Evolutionary conservation across 2,797 vertebrate species (phyloP), one percentile per base, ranked within the genome.

Genomic region (Lemur catta): DNA sequence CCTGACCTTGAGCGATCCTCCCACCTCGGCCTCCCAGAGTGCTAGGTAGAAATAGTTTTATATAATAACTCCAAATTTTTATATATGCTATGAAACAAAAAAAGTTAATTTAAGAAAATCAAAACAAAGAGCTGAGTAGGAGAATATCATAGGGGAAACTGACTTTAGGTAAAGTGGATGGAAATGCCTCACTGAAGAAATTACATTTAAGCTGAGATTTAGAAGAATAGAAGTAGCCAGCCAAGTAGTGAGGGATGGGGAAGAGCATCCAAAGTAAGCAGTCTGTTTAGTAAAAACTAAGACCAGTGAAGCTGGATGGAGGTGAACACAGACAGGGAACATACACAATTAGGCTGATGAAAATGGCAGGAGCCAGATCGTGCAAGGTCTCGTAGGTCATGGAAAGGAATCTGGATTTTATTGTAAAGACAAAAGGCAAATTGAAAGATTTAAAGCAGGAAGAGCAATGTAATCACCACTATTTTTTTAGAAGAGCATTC

Each of bases 41-140:
- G 9, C 43, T 46, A 46, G 43, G 10, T 81, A 86, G 63, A 91
- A 88, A 84, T 2, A 35, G 13, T 26, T 95, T 72, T 35, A 59
- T 10, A 33, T 33, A 52, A 65, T 33, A 59, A 57, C 35, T 93
- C 74, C 24, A 71, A 46, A 91, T 55, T 48, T 30, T 72, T 88
- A 63, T 50, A 38, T 84, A 76, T 6, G n/a, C 7, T 74, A 61
- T 74, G 26, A 72, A 95, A 85, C 11, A 95, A 93, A 38, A 76
- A 38, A 59, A n/a, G 59, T 7, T 38, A 46, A 82, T 65, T 65
- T 20, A 38, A 38, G 79, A 79, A 91, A 75, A 61, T 48, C 7
- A 95, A 96, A 96, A 89, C 38, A 41, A 93, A 91, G 17, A 43
- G 7, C 78, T 81, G 38, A 89, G 15, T 43, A 92, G 52, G 43